These are phyloP conservation scores for Lipophrys pholis DNA, from an alignment of 2,113 vertebrate genomes.

Conservation along the genomic window DNA sequence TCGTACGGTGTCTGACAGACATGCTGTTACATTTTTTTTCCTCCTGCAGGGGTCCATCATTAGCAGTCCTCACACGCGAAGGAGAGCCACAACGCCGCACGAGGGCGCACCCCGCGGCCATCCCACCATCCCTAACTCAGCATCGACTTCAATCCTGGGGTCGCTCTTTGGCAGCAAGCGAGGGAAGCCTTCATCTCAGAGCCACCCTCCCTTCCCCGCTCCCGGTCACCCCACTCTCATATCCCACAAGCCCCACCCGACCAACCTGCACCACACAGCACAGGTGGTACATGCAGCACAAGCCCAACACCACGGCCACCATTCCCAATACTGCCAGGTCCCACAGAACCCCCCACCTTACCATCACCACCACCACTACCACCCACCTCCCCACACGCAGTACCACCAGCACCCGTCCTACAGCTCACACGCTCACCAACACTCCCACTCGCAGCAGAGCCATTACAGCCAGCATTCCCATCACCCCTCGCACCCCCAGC, in stretches of 20 bases:
- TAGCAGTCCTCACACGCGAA: constrained; percentile 95
- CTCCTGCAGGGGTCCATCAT: constrained; percentile 97
- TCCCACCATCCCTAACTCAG: constrained; percentile 85
- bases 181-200: constrained; percentile 88
- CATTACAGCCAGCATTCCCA: constrained; percentile 83
- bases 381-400: constrained; percentile 88
- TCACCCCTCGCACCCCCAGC: constrained; percentile 82
- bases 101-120: constrained; percentile 90
- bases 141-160: constrained; percentile 90
- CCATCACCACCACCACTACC: constrained; percentile 95
- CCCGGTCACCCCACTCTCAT: constrained; percentile 84
- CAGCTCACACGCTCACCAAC: constrained; percentile 80
- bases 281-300: constrained; percentile 77
- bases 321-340: constrained; percentile 87
- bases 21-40: constrained; percentile 58
- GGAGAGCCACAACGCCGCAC: constrained; percentile 90
- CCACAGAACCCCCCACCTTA: constrained; percentile 92
- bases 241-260: constrained; percentile 84
- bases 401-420: constrained; percentile 87
- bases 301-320: constrained; percentile 84
- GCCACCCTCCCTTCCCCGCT: constrained; percentile 79
- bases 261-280: constrained; percentile 87
- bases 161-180: constrained; percentile 93
- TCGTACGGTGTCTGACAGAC: constrained; percentile 45
- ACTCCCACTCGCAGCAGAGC: constrained; percentile 68